Evolutionary conservation across 2,113 vertebrate species (phyloP).

Genomic region (Cynocephalus volans): DNA sequence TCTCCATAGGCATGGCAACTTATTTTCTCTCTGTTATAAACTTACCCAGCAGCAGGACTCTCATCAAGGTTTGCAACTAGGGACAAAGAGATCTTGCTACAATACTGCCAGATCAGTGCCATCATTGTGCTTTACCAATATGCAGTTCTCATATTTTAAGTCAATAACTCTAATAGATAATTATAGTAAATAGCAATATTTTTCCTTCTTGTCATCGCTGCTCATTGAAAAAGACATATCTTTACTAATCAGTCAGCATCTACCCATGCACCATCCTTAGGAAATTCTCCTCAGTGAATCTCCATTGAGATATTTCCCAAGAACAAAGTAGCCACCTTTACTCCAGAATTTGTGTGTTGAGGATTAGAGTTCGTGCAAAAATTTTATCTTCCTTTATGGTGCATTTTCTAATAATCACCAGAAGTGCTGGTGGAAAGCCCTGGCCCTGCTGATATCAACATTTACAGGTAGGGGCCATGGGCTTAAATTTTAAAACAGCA

Average conservation of each 20-base stretch:
- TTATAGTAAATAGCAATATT: slow-evolving; percentile 38
- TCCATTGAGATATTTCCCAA: background rate
- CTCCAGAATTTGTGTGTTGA: background rate
- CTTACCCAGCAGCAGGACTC: background rate
- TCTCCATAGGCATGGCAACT: background rate
- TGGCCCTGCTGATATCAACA: too few species aligned
- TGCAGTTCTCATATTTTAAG: slow-evolving; percentile 5
- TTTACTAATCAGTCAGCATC: background rate
- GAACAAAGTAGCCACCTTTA: background rate
- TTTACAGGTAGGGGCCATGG: background rate
- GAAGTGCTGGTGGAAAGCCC: background rate
- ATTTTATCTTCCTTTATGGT: background rate
- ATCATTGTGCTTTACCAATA: background rate
- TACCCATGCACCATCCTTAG: background rate
- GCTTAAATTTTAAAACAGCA: background rate
- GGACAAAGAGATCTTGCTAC: background rate
- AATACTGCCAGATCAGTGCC: background rate
- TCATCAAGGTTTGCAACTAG: background rate
- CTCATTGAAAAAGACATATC: background rate
- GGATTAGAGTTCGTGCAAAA: background rate
- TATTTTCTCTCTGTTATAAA: slow-evolving; percentile 20
- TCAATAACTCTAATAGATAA: background rate
- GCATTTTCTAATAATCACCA: background rate
- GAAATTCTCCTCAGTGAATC: background rate
- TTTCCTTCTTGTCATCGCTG: background rate